Evolutionary conservation across 2,113 vertebrate genomes (phyloP), one percentile per base, ranked within the genome.

Genomic region (Recurvirostra avosetta): DNA sequence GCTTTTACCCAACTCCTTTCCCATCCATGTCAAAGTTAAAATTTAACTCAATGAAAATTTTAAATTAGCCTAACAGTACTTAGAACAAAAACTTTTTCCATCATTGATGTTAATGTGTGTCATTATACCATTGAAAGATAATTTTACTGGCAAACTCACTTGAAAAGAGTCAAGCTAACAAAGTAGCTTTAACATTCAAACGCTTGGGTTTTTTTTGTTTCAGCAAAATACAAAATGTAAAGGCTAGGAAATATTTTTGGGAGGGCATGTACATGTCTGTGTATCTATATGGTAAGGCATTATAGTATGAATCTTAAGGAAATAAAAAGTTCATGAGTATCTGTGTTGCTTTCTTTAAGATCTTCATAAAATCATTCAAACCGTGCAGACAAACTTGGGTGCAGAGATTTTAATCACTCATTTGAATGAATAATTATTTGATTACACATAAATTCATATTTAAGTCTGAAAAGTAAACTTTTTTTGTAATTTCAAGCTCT

Each of bases 251-350:
- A 59, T 34, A 19, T 22, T 75, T 52, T 4, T 7, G 8, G 3
- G 9, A 8, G 8, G 15, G 2, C 3, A 8, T 18, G 5, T 17
- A 1, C 8, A n/a, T 52, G 13, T 55, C 20, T 66, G 4, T 76
- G 6, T 52, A 32, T 61, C 9, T 27, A 3, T 34, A 61, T 26
- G 7, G 12, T n/a, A 68, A 55, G 6, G 4, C 6, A 45, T 8
- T 50, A 15, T 27, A 36, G 1, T 5, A 52, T 22, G 53, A 40
- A 15, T 20, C 18, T 47, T 49, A 22, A 19, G 15, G 25, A 79
- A 59, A 49, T 7, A 53, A 50, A 21, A 56, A 43, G 13, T 8
- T 73, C 9, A 1, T 63, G 20, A 75, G 11, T 30, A 38, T 50
- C 16, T 59, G 1, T 34, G 40, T 30, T 6, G 1, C 12, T 34